Evolutionary conservation across 2,888 invertebrate genomes (phyloP).

Genomic region (Calliopum simillimum): DNA sequence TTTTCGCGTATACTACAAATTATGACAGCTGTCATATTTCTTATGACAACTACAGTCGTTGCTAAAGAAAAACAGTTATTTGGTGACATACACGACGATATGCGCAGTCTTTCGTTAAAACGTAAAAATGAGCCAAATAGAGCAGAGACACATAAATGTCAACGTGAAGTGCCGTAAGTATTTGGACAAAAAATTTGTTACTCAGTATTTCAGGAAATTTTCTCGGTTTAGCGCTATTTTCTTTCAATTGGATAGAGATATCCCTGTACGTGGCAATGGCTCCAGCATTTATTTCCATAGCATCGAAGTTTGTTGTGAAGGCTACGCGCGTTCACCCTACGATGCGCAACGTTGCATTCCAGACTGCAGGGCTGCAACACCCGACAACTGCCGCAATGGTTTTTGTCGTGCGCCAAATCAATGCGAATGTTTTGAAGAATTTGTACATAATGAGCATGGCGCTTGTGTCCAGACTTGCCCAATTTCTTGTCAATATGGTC

Average conservation of each 20-base stretch:
- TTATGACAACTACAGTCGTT: neutral
- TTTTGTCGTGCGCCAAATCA: conserved; percentile 66
- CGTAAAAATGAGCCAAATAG: too few species aligned
- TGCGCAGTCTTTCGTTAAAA: conserved; percentile 42
- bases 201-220: neutral
- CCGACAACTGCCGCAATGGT: conserved; percentile 68
- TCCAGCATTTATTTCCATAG: conserved; percentile 68
- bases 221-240: conserved; percentile 52
- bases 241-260: conserved; percentile 56
- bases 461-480: conserved; percentile 77
- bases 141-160: conserved; percentile 43
- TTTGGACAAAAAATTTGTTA: neutral
- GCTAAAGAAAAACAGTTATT: conserved; percentile 34
- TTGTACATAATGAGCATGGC: conserved; percentile 57
- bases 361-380: conserved; percentile 61
- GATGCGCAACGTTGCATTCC: conserved; percentile 68
- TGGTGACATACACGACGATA: conserved; percentile 48
- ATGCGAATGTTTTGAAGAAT: conserved; percentile 64
- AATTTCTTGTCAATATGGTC: conserved; percentile 76
- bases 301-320: conserved; percentile 77
- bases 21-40: conserved; percentile 7
- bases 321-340: conserved; percentile 73
- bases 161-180: conserved; percentile 62
- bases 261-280: conserved; percentile 65
- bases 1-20: neutral